Base-by-base conservation (phyloP, 23 tunicate genomes). In the Corella eumyota region DNA sequence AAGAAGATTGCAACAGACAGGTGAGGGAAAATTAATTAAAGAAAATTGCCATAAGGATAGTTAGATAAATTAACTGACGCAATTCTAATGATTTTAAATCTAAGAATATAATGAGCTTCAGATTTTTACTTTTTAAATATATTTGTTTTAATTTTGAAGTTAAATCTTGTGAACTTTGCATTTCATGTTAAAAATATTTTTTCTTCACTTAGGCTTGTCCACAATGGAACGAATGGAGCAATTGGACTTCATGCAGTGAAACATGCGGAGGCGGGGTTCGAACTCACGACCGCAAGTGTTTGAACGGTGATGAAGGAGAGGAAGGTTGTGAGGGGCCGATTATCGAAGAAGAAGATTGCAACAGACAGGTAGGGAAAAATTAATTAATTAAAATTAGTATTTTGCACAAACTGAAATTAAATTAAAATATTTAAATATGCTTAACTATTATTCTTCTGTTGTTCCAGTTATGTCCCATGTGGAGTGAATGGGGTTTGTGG, bases 401-500 rank as follows among this genome's bases (percentile, higher is more conserved):
- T n/a, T n/a, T n/a, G n/a, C n/a, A n/a, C n/a, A n/a, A n/a, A n/a
- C n/a, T n/a, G n/a, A n/a, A n/a, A n/a, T n/a, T n/a, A n/a, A n/a
- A n/a, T n/a, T n/a, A n/a, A n/a, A n/a, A n/a, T n/a, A n/a, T n/a
- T n/a, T n/a, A n/a, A n/a, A n/a, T n/a, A n/a, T n/a, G n/a, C n/a
- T n/a, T n/a, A n/a, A n/a, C n/a, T n/a, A n/a, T n/a, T n/a, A n/a
- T n/a, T n/a, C n/a, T n/a, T n/a, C n/a, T n/a, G n/a, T n/a, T n/a
- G n/a, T n/a, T n/a, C 24, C 73, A 81, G 91, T 6, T 17, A 23
- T 83, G 93, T 45, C 58, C 73, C 44, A 47, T 32, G 30, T 83
- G 82, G 82, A 74, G 65, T 0, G 22, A 35, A 25, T 83, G 93
- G 93, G 9, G 47, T 15, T 19, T 71, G 3, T 83, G 71, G 72